A percentile compares a stretch with the other conserved stretches of the same genome.
These are phyloP conservation scores for Grammomys dolichurus DNA, from an alignment of 2,113 vertebrate species.

Conservation along the genomic window DNA sequence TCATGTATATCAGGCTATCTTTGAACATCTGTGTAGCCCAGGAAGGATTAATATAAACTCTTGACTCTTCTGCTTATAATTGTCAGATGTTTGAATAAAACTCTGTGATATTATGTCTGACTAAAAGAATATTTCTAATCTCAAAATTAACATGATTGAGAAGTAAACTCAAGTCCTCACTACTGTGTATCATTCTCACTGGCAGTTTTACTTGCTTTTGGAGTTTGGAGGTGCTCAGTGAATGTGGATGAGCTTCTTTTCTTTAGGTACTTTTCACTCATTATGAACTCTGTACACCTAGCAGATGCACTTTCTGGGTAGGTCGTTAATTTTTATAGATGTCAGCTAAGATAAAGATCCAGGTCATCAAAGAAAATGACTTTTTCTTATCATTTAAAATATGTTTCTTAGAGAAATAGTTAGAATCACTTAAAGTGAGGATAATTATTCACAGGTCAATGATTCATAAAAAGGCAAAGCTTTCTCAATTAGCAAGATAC, in stretches of 20 bases:
- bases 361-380: background rate
- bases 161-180: background rate
- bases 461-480: background rate
- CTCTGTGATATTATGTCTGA: rapidly evolving
- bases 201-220: background rate
- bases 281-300: background rate
- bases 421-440: background rate
- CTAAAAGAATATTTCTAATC: background rate
- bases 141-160: background rate
- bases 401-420: conserved; percentile 37
- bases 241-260: background rate
- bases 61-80: background rate
- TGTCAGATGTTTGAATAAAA: background rate
- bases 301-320: background rate
- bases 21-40: background rate
- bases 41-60: background rate
- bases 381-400: conserved; percentile 47
- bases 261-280: background rate
- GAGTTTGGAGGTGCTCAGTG: background rate
- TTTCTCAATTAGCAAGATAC: conserved; percentile 26
- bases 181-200: background rate
- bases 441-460: background rate
- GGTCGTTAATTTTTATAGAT: conserved; percentile 56
- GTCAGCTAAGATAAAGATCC: conserved; percentile 34
- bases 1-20: background rate